These are phyloP conservation scores for Exocentrus adspersus DNA, from an alignment of 2,888 invertebrate genomes.

Conservation along the genomic window DNA sequence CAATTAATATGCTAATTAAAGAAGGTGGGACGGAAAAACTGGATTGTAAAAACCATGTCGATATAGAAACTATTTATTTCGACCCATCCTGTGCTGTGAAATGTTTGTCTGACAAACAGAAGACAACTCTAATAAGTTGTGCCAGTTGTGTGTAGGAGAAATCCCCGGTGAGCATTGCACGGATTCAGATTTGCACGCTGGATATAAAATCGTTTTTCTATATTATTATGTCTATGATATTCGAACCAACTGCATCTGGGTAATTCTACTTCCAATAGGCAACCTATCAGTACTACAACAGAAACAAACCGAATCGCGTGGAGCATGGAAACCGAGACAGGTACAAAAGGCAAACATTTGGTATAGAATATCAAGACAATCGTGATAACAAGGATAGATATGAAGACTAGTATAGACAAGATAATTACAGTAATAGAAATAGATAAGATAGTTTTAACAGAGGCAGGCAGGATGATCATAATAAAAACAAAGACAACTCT, in stretches of 20 bases:
- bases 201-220: constrained; percentile 88
- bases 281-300: constrained; percentile 19
- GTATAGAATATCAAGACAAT: constrained; percentile 11
- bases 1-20: constrained; percentile 86
- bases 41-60: constrained; percentile 97
- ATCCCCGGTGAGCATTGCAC: constrained; percentile 83
- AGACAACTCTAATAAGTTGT: constrained; percentile 84
- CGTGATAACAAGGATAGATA: constrained; percentile 35
- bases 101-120: constrained; percentile 89
- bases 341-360: constrained; percentile 21
- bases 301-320: constrained; percentile 33
- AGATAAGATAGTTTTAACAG: constrained; percentile 18
- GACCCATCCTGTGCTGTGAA: constrained; percentile 94
- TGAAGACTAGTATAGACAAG: neutral
- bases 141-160: constrained; percentile 85
- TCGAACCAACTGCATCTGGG: constrained; percentile 28
- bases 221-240: constrained; percentile 75
- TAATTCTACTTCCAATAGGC: constrained; percentile 45
- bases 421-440: constrained; percentile 19
- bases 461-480: constrained; percentile 18
- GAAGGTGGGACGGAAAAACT: constrained; percentile 83
- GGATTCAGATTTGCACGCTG: constrained; percentile 87
- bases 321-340: constrained; percentile 38
- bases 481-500: constrained; percentile 17
- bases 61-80: constrained; percentile 90